phyloP scores from a whole-genome alignment of 2,113 vertebrate species.

The Microtus ochrogaster region DNA sequence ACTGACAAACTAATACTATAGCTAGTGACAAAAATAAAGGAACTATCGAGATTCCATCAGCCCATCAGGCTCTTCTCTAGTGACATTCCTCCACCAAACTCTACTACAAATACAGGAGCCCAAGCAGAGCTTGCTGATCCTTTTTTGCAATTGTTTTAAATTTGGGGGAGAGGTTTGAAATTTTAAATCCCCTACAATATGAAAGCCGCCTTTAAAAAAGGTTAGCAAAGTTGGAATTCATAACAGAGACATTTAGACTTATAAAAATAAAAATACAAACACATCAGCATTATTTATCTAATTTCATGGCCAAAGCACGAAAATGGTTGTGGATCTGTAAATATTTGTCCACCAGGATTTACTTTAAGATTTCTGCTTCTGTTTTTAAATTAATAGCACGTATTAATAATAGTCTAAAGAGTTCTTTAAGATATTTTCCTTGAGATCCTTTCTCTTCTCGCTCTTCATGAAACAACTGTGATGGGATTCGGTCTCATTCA shows the following conservation, averaged over 20 bases:
- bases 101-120: background rate
- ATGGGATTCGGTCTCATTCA: background rate
- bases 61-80: background rate
- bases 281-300: background rate
- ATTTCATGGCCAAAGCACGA: conserved; percentile 4
- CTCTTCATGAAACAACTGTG: background rate
- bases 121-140: background rate
- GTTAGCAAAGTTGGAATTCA: background rate
- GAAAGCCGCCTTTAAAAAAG: background rate
- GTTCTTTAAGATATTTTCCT: conserved; percentile 4
- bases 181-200: background rate
- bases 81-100: background rate
- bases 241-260: background rate
- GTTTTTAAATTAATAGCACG: background rate
- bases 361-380: background rate
- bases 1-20: conserved; percentile 13
- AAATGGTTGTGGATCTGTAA: background rate
- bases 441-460: background rate
- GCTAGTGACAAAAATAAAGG: background rate
- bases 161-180: background rate
- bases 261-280: conserved; percentile 7
- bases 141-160: background rate
- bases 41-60: background rate
- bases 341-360: background rate
- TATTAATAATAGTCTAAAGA: background rate